Conservation (phyloP, 2,113 vertebrate species). For the Salminus brasiliensis region DNA sequence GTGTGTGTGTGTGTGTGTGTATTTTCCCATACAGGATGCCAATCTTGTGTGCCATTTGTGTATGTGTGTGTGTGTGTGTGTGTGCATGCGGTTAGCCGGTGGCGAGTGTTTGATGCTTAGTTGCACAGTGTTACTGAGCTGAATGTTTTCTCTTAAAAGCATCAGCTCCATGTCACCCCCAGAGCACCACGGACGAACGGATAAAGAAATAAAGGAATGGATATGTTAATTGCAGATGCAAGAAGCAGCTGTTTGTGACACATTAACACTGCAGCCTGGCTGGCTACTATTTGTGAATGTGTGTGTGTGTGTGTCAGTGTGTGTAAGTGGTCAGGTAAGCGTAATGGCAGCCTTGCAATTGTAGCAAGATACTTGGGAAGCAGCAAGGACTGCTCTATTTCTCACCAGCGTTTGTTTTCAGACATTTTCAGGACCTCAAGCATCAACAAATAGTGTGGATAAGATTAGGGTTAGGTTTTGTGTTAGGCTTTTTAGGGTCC, state of each 20-base stretch:
- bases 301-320: slow-evolving; percentile 25
- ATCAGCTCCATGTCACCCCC: slow-evolving; percentile 37
- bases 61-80: not conserved
- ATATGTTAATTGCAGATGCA: slow-evolving; percentile 48
- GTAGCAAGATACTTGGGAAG: too few relatives aligned
- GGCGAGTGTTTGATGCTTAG: not conserved
- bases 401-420: too few relatives aligned
- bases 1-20: not conserved
- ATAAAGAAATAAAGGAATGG: slow-evolving; percentile 51
- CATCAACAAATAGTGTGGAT: too few relatives aligned
- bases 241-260: slow-evolving; percentile 59
- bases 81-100: slow-evolving; percentile 6
- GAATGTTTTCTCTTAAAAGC: not conserved
- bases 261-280: slow-evolving; percentile 39
- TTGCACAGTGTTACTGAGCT: slow-evolving; percentile 3
- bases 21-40: not conserved
- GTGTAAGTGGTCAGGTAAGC: slow-evolving; percentile 1
- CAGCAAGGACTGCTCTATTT: too few relatives aligned
- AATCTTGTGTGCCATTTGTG: not conserved
- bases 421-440: too few relatives aligned
- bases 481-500: too few relatives aligned
- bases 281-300: slow-evolving; percentile 2
- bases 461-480: too few relatives aligned
- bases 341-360: too few relatives aligned
- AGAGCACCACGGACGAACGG: slow-evolving; percentile 33